phyloP scores from a whole-genome alignment of 2,797 vertebrate genomes.

The Pelobates cultripes region DNA sequence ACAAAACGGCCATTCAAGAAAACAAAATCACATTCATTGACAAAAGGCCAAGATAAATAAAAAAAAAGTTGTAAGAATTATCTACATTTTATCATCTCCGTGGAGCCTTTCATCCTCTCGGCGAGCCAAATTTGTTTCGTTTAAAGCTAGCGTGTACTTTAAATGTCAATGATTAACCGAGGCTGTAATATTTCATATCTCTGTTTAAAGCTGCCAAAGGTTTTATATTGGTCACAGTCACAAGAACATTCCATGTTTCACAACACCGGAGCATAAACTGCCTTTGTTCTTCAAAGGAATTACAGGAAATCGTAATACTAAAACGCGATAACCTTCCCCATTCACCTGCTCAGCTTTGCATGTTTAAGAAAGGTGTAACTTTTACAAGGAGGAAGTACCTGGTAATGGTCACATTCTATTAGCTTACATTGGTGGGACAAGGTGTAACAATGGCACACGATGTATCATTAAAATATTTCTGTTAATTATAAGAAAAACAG shows the following conservation, averaged over 20 bases:
- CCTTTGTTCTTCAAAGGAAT: constrained; percentile 73
- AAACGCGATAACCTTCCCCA: constrained; percentile 66
- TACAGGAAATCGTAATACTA: constrained; percentile 69
- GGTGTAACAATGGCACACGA: too few relatives aligned
- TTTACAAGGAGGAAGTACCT: constrained; percentile 24
- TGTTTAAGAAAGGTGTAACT: constrained; percentile 75
- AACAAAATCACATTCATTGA: constrained; percentile 4
- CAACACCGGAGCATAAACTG: constrained; percentile 71
- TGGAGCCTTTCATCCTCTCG: neutral
- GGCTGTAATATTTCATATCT: constrained; percentile 62
- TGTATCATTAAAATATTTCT: too few relatives aligned
- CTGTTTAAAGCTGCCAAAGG: constrained; percentile 48
- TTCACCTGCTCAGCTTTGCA: constrained; percentile 65
- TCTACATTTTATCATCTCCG: neutral
- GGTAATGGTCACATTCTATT: too few relatives aligned
- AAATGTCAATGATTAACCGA: constrained; percentile 57
- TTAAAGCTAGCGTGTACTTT: constrained; percentile 43
- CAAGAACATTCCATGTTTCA: constrained; percentile 57
- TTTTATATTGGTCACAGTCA: constrained; percentile 65
- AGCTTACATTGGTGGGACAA: too few relatives aligned
- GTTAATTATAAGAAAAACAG: too few relatives aligned
- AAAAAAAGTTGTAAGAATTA: neutral
- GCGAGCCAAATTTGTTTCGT: constrained; percentile 37
- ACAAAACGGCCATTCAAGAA: neutral
- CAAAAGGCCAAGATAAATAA: constrained; percentile 29